A percentile compares a stretch with the other conserved stretches of the same genome.
Conservation (phyloP, 2,797 vertebrate species). For the Carapus acus region DNA sequence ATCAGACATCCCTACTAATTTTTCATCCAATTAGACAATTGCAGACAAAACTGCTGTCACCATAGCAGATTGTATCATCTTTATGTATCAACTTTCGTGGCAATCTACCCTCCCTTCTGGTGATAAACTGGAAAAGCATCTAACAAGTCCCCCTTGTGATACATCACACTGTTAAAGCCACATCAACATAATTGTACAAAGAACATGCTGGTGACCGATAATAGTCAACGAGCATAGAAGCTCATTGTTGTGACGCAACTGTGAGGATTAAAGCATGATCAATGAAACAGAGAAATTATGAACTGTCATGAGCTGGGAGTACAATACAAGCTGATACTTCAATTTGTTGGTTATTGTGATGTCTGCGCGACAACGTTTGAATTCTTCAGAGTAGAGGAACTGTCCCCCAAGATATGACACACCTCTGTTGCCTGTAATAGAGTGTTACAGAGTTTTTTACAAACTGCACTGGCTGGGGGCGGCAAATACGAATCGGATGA, state of each 20-base stretch:
- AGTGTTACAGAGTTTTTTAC: conserved; percentile 2
- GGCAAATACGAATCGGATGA: conserved; percentile 8
- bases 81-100: conserved; percentile 38
- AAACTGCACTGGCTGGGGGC: neutral
- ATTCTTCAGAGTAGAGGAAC: conserved; percentile 5
- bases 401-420: conserved; percentile 24
- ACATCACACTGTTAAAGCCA: conserved; percentile 28
- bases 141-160: conserved; percentile 43
- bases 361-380: conserved; percentile 20
- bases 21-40: no score
- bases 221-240: conserved; percentile 6
- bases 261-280: conserved; percentile 18
- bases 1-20: no score
- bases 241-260: neutral
- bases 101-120: conserved; percentile 43
- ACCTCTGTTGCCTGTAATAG: conserved; percentile 6
- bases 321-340: conserved; percentile 5
- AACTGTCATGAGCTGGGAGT: conserved; percentile 14
- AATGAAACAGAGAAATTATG: conserved; percentile 9
- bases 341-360: conserved; percentile 24
- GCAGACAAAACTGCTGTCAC: conserved; percentile 35
- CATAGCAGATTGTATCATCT: conserved; percentile 44
- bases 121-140: conserved; percentile 49
- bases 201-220: conserved; percentile 24
- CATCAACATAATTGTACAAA: conserved; percentile 29